phyloP scores from a whole-genome alignment of 2,797 vertebrate species.

The Cichlasoma orientale region DNA sequence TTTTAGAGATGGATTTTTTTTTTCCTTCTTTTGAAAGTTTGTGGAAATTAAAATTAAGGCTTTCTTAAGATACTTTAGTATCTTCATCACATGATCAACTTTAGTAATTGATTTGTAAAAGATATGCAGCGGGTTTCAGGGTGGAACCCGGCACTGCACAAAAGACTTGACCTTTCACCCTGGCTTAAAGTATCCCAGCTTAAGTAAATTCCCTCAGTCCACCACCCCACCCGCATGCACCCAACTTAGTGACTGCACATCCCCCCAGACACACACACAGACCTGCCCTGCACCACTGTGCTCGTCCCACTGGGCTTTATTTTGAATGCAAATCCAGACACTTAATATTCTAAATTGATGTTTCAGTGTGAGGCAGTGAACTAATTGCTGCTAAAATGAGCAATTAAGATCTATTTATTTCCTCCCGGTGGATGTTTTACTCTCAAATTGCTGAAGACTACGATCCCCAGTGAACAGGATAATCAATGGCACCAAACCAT shows the following conservation, averaged over 20 bases:
- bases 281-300: neutral
- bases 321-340: conserved; percentile 15
- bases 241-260: neutral
- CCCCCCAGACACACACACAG: neutral
- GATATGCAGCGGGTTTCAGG: neutral
- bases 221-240: neutral
- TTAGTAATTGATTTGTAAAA: neutral
- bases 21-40: neutral
- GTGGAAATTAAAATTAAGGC: neutral
- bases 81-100: neutral
- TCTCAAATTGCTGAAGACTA: conserved; percentile 44
- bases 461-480: conserved; percentile 50
- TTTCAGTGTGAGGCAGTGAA: conserved; percentile 15
- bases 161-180: conserved; percentile 72
- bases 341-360: conserved; percentile 32
- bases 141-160: conserved; percentile 40
- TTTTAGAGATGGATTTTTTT: neutral
- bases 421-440: conserved; percentile 32
- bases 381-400: conserved; percentile 58
- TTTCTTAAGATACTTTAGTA: neutral
- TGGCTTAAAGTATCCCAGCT: conserved; percentile 44
- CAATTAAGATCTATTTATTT: conserved; percentile 67
- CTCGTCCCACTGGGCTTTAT: neutral
- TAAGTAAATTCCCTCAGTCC: conserved; percentile 70
- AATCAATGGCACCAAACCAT: conserved; percentile 67